phyloP scores from a whole-genome alignment of 2,797 vertebrate genomes.

The Sebastes itinus region DNA sequence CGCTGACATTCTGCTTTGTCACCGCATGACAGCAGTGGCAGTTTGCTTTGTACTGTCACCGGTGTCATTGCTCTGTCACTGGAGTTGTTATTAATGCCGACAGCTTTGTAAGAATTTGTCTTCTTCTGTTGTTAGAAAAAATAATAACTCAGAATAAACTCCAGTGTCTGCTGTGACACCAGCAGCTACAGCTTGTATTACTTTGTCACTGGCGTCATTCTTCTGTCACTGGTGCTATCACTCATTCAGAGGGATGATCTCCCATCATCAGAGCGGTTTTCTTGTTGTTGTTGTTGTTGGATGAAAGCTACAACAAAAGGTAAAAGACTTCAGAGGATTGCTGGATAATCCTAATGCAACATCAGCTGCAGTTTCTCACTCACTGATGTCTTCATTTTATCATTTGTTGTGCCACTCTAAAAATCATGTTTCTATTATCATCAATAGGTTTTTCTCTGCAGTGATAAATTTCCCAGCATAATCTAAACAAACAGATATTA shows the following conservation, averaged over 20 bases:
- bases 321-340: neutral
- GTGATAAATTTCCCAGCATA: neutral
- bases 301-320: slow-evolving; percentile 29
- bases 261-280: neutral
- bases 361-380: slow-evolving; percentile 9
- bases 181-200: slow-evolving; percentile 44
- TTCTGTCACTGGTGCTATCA: slow-evolving; percentile 40
- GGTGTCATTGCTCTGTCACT: slow-evolving; percentile 35
- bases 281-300: slow-evolving; percentile 7
- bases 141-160: slow-evolving; percentile 50
- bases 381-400: neutral
- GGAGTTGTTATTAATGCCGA: slow-evolving; percentile 29
- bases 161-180: slow-evolving; percentile 28
- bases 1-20: neutral
- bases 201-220: slow-evolving; percentile 51
- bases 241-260: slow-evolving; percentile 51
- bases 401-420: neutral
- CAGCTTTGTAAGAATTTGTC: slow-evolving; percentile 30
- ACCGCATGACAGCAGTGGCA: slow-evolving; percentile 2
- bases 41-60: slow-evolving; percentile 30
- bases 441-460: neutral
- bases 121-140: slow-evolving; percentile 37
- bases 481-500: slow-evolving; percentile 2
- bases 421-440: neutral
- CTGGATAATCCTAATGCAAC: slow-evolving; percentile 10